Evolutionary conservation across 2,888 invertebrate genomes (phyloP), one percentile per base, ranked within the genome.

Genomic region (Callyntrura guangdongensis): DNA sequence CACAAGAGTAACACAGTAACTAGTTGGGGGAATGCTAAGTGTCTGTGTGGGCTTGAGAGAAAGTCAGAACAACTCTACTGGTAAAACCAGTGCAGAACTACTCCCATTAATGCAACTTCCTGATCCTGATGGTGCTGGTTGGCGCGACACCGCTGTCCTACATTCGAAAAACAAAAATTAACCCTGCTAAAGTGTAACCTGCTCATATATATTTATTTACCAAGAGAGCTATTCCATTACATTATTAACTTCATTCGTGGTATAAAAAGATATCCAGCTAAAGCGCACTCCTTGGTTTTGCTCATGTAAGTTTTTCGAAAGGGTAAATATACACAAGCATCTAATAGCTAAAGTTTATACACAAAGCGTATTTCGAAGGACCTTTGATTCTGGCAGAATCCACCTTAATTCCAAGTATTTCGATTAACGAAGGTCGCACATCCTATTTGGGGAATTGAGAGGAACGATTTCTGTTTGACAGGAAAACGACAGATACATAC

Each of bases 121-220:
- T 85, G 56, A 85, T 85, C 72, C 69, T 72, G 69, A 45, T 84
- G n/a, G n/a, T n/a, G 84, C 69, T 81, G 59, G 25, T 81, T n/a
- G n/a, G n/a, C n/a, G n/a, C n/a, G 74, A 9, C 45, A 17, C 61
- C 14, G 20, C 49, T 82, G 85, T 8, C 85, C 85, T 72, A 85
- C 56, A 72, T 85, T 0, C 49, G n/a, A n/a, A n/a, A n/a, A n/a
- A n/a, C n/a, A n/a, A n/a, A n/a, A n/a, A n/a, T n/a, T n/a, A n/a
- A n/a, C n/a, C n/a, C n/a, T n/a, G n/a, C n/a, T n/a, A n/a, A n/a
- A n/a, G n/a, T n/a, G n/a, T n/a, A n/a, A n/a, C n/a, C n/a, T n/a
- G n/a, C n/a, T n/a, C n/a, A n/a, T n/a, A n/a, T n/a, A n/a, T n/a
- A n/a, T n/a, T n/a, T n/a, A n/a, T n/a, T n/a, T n/a, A n/a, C n/a